phyloP scores from a whole-genome alignment of 1,140 invertebrate genomes.

The Drosophila takahashii region DNA sequence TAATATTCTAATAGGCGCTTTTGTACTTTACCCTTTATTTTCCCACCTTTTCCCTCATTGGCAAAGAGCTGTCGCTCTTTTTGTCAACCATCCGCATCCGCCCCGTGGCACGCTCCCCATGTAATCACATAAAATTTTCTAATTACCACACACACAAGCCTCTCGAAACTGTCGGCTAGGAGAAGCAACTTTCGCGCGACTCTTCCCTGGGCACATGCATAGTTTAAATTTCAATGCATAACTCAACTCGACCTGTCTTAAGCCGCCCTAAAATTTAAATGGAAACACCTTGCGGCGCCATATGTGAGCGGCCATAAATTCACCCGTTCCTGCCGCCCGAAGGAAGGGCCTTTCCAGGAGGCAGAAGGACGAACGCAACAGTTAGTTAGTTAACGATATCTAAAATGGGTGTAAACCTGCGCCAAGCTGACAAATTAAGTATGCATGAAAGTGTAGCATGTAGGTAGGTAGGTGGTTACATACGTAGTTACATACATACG shows the following conservation, averaged over 20 bases:
- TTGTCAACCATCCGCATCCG: constrained; percentile 31
- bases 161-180: constrained; percentile 24
- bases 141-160: constrained; percentile 68
- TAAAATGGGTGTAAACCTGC: constrained; percentile 63
- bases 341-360: too few relatives aligned
- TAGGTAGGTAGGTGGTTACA: too few relatives aligned
- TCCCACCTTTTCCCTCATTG: constrained; percentile 56
- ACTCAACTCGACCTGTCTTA: constrained; percentile 60
- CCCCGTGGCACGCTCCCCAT: constrained; percentile 11
- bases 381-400: constrained; percentile 68
- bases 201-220: constrained; percentile 31
- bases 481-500: too few relatives aligned
- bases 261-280: constrained; percentile 72
- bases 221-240: constrained; percentile 73
- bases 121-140: constrained; percentile 82
- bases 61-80: constrained; percentile 25
- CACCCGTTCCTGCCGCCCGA: background rate
- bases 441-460: constrained; percentile 70
- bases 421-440: constrained; percentile 76
- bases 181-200: constrained; percentile 45
- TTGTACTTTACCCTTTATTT: too few relatives aligned
- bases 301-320: constrained; percentile 66
- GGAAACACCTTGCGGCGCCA: constrained; percentile 63
- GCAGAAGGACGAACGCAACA: constrained; percentile 50
- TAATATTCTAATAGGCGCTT: constrained; percentile 84